phyloP scores from a whole-genome alignment of 2,888 invertebrate genomes.

The Aricia artaxerxes region DNA sequence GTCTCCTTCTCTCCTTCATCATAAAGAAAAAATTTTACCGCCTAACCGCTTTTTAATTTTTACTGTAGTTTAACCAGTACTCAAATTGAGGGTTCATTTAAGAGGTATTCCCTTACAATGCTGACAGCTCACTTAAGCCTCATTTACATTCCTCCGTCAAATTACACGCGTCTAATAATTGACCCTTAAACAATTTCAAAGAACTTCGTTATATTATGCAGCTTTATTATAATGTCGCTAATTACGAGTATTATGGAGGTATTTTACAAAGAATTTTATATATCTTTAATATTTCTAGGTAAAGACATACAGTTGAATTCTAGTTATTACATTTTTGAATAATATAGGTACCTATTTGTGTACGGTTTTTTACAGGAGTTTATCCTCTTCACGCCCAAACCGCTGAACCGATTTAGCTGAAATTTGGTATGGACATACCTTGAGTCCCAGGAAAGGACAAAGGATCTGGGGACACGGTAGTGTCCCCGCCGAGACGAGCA shows the following conservation, averaged over 20 bases:
- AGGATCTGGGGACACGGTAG: no score
- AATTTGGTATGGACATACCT: no score
- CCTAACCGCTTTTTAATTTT: neutral
- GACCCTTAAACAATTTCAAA: conserved; percentile 5
- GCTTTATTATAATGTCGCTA: conserved; percentile 1
- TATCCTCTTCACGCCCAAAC: no score
- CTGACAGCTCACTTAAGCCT: conserved; percentile 16
- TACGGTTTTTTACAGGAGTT: no score
- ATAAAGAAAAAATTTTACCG: neutral
- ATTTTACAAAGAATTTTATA: neutral
- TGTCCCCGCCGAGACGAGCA: no score
- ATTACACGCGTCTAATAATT: conserved; percentile 25
- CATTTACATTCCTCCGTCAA: conserved; percentile 11
- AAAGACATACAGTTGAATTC: neutral
- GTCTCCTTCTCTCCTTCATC: no score
- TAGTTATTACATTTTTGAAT: no score
- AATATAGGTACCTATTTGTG: no score
- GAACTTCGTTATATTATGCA: conserved; percentile 13
- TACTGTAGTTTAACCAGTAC: neutral
- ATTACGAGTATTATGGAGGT: neutral
- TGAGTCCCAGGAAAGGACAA: no score
- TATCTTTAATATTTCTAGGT: neutral
- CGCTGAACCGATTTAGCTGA: no score
- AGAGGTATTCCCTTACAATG: conserved; percentile 18
- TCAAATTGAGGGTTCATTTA: neutral